These are phyloP conservation scores for Mamestra configurata DNA, from an alignment of 1,140 invertebrate genomes.

Conservation along the genomic window DNA sequence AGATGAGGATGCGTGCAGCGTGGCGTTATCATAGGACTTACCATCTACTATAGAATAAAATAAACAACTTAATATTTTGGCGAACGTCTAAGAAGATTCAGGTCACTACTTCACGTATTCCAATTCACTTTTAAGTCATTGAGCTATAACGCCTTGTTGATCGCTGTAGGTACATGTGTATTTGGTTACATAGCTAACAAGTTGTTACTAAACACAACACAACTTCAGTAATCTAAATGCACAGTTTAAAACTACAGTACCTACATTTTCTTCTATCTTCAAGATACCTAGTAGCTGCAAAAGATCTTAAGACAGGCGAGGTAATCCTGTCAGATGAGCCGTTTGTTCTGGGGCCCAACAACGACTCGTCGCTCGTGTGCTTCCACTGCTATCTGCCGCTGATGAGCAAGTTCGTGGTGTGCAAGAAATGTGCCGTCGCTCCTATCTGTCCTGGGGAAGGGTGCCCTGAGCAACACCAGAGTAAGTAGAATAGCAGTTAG, in stretches of 20 bases:
- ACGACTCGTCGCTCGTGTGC: conserved; percentile 88
- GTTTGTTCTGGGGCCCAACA: conserved; percentile 88
- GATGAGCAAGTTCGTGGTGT: conserved; percentile 81
- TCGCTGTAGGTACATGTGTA: no score
- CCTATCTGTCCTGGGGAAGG: conserved; percentile 88
- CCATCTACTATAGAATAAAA: no score
- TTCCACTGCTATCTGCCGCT: conserved; percentile 89
- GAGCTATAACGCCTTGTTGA: no score
- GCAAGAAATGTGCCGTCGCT: conserved; percentile 88
- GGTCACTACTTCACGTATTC: no score
- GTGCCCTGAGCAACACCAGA: conserved; percentile 73
- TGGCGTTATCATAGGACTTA: no score
- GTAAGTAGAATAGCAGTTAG: conserved; percentile 54
- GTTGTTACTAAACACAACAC: no score
- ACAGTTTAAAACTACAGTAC: neutral
- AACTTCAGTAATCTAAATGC: no score
- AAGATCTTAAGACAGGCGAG: conserved; percentile 89
- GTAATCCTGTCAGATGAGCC: conserved; percentile 89
- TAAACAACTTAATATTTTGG: no score
- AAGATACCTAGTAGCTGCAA: conserved; percentile 89
- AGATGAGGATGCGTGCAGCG: no score
- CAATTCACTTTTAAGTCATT: no score
- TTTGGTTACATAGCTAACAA: no score
- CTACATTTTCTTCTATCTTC: conserved; percentile 1
- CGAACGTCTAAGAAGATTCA: no score